Base-by-base conservation (phyloP, 2,797 vertebrate genomes). In the Semaprochilodus insignis region DNA sequence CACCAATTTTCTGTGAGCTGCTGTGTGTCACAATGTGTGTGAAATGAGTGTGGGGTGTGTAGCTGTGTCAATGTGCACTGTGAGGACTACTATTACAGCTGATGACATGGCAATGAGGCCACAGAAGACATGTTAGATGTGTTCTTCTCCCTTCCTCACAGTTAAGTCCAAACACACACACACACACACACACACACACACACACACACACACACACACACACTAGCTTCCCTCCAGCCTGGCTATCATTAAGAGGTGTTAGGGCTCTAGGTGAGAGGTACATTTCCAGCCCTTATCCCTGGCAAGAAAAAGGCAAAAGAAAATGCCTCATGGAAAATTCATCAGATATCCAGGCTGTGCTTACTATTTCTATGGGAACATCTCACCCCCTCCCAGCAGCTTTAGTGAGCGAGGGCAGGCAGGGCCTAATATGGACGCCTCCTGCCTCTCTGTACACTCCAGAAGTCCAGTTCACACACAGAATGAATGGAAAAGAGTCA, bases 291-390 rank as follows among this genome's bases (percentile, higher is more conserved):
- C 62, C 3, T 57, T 19, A 1, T 54, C 4, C 0, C 11, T 67
- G 83, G 66, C 55, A 31, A 55, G 31, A 51, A 52, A 55, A 83
- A 85, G 66, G 6, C 36, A 21, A 71, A 75, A 77, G 81, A 78
- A 70, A n/a, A 21, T 16, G 85, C 16, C 77, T 78, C 80, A 78
- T 74, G 44, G 75, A 74, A 78, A 72, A 85, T 84, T 72, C 77
- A 77, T 62, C 77, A 27, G 51, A 69, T 60, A 75, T 40, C 62
- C 36, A n/a, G 48, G 44, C 23, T 36, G 54, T 51, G 70, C 44
- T 72, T 54, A 72, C 23, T 44, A 72, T 72, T 72, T 72, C 70
- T 72, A 31, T 72, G 69, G 69, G 44, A 51, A 71, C 69, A 48
- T 25, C 44, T 71, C 69, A 71, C 31, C 15, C 1, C 40, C 54